Evolutionary conservation across 2,888 invertebrate species (phyloP), one percentile per base, ranked within the genome.

Genomic region (Meiosimyza decipiens): DNA sequence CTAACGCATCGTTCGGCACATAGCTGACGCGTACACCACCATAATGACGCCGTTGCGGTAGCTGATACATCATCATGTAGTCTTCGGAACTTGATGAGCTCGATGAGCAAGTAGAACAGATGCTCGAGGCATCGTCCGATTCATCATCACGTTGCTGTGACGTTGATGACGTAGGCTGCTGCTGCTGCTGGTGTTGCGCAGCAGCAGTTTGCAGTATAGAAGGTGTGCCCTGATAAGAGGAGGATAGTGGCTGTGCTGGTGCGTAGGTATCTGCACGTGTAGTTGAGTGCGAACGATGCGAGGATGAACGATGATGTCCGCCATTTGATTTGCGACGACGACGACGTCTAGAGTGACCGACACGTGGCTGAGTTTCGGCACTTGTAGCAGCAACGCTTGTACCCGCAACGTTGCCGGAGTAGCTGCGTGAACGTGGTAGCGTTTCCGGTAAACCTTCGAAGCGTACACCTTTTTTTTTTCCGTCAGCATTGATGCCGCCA

Each of bases 71-170:
- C 81, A 94, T 92, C 77, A 95, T 94, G 77, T 95, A 96, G 69
- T 96, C 95, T 16, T 95, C 95, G 40, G 95, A 94, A 80, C 92
- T 92, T 64, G 92, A 92, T 0, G 95, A 96, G 57, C 92, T 92
- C 0, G 95, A 96, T 0, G 95, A 96, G 77, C 97, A 97, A 15
- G 97, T 96, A 55, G 96, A 96, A 86, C 96, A 97, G 82, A 94
- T 92, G 83, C 95, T 94, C 78, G 91, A 92, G 12, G 91, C 90
- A 81, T 93, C 93, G 80, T 93, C 93, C 7, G 92, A 92, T 67
- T 85, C 86, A n/a, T 85, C 85, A 49, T 73, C 80, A 75, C 75
- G 76, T 74, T 80, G 59, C 47, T 77, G 71, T 63, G 59, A 22
- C 11, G 59, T 18, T 13, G 50, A 22, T 16, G 18, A 18, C 15